Conservation (phyloP, 2,113 vertebrate species). For the Edolisoma coerulescens region DNA sequence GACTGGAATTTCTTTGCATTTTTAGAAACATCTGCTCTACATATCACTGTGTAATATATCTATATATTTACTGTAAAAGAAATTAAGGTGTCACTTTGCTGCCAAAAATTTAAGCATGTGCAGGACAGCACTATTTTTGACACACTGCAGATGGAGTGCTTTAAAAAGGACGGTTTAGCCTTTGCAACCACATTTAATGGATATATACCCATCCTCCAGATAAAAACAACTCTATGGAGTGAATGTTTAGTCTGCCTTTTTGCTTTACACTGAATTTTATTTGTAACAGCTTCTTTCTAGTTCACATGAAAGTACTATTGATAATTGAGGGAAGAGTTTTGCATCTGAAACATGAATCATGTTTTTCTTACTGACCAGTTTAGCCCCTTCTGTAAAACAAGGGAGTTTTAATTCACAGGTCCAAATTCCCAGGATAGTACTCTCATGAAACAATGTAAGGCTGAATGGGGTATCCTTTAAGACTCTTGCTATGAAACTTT, state of each 20-base stretch:
- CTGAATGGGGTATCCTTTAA: not conserved
- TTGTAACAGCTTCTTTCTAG: not conserved
- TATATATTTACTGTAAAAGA: conserved; percentile 27
- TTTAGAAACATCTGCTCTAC: conserved; percentile 42
- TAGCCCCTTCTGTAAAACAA: not conserved
- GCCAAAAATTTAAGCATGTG: conserved; percentile 17
- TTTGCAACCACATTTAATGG: not conserved
- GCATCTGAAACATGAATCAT: not conserved
- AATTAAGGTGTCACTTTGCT: conserved; percentile 8
- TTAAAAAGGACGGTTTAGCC: conserved; percentile 10
- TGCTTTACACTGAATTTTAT: not conserved
- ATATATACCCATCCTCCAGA: not conserved
- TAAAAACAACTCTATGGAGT: conserved; percentile 8
- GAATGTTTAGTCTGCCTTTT: conserved; percentile 37
- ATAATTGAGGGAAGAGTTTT: not conserved
- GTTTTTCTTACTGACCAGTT: not conserved
- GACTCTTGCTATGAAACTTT: not conserved
- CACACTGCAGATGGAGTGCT: conserved; percentile 9
- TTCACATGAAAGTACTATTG: not conserved
- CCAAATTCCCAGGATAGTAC: not conserved
- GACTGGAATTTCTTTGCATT: conserved; percentile 37
- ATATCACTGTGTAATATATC: not conserved
- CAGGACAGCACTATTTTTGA: conserved; percentile 13
- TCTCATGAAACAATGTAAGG: not conserved
- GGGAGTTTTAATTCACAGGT: not conserved